Evolutionary conservation across 1,140 invertebrate genomes (phyloP).

Genomic region (Dendrolimus kikuchii): DNA sequence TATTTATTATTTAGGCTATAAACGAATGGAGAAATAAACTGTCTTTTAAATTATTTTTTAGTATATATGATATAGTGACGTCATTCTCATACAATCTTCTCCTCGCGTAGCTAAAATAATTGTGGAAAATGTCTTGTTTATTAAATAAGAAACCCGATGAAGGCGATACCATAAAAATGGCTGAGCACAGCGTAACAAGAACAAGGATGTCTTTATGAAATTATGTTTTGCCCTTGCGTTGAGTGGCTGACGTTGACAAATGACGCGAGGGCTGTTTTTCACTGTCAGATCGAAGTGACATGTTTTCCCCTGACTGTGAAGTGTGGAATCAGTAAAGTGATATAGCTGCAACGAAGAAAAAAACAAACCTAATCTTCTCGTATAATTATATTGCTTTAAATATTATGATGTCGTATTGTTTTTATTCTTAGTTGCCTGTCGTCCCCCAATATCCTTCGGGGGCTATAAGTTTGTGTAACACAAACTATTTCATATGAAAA

Average conservation of each 20-base stretch:
- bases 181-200: constrained; percentile 36
- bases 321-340: constrained; percentile 44
- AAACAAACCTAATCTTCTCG: not conserved
- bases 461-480: too few relatives aligned
- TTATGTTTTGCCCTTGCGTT: constrained; percentile 54
- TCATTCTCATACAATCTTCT: too few relatives aligned
- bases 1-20: too few relatives aligned
- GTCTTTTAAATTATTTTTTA: too few relatives aligned
- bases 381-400: not conserved
- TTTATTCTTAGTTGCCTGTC: too few relatives aligned
- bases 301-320: constrained; percentile 45
- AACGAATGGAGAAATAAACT: too few relatives aligned
- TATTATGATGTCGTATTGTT: too few relatives aligned
- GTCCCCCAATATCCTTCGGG: too few relatives aligned
- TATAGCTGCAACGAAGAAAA: constrained; percentile 22
- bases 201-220: constrained; percentile 63
- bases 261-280: constrained; percentile 56
- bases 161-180: constrained; percentile 29
- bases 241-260: constrained; percentile 63
- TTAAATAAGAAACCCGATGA: constrained; percentile 34
- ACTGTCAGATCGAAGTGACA: constrained; percentile 61
- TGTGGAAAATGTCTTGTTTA: constrained; percentile 14
- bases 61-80: too few relatives aligned
- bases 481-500: too few relatives aligned
- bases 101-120: not conserved